Evolutionary conservation across 2,797 vertebrate species (phyloP).

Genomic region (Lutjanus argentimaculatus): DNA sequence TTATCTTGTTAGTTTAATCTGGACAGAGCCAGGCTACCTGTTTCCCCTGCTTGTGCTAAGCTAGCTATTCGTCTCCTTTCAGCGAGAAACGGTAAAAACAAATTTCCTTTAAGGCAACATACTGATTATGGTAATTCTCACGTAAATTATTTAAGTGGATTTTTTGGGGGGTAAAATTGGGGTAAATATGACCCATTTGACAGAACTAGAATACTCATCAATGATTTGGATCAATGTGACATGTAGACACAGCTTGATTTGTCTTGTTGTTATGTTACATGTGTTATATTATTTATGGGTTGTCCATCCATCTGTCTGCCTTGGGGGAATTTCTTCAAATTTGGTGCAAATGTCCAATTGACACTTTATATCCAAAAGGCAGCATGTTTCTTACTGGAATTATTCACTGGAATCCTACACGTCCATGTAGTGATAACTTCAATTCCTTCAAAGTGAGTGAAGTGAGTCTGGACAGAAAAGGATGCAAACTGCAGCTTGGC

Average conservation of each 20-base stretch:
- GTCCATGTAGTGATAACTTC: too few species aligned
- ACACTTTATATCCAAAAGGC: too few species aligned
- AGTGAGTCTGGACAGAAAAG: too few species aligned
- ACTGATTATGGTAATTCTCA: slow-evolving; percentile 8
- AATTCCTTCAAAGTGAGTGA: too few species aligned
- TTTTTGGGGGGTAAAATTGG: background rate
- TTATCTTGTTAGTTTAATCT: slow-evolving; percentile 13
- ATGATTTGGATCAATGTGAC: background rate
- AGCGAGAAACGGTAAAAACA: background rate
- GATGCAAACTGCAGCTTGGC: too few species aligned
- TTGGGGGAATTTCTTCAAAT: too few species aligned
- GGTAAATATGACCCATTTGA: background rate
- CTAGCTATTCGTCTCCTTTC: background rate
- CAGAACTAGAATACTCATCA: background rate
- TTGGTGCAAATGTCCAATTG: too few species aligned
- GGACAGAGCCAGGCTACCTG: background rate
- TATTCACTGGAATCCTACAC: too few species aligned
- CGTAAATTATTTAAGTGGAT: background rate
- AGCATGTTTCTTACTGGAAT: too few species aligned
- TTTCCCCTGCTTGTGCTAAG: background rate
- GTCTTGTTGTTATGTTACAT: background rate
- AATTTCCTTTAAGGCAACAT: background rate
- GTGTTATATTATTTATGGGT: too few species aligned
- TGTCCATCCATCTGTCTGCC: too few species aligned
- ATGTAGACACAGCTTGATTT: background rate